Percentiles rank a stretch among this genome's conserved stretches.
Conservation (phyloP, 2,113 vertebrate species). For the Poecile atricapillus region DNA sequence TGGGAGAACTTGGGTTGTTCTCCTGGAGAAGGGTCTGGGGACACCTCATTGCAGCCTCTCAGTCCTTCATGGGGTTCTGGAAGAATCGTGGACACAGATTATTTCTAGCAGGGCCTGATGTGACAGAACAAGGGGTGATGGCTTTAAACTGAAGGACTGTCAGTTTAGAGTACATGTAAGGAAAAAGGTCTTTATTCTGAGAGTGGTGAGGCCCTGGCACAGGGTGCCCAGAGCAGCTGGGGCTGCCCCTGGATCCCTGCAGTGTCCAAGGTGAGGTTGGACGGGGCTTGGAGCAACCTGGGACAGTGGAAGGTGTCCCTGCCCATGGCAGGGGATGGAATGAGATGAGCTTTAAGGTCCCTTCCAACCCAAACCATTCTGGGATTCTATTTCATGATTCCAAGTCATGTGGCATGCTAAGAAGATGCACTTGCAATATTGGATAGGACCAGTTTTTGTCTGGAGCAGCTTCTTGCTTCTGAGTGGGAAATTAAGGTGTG, state of each 20-base stretch:
- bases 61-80: neutral
- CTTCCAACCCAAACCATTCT: neutral
- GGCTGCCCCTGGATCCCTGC: neutral
- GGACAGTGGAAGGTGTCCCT: rapidly evolving
- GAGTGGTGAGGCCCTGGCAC: neutral
- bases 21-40: neutral
- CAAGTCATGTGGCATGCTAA: rapidly evolving
- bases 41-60: neutral
- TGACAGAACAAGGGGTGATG: neutral
- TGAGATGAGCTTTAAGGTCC: neutral
- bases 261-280: rapidly evolving
- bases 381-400: neutral
- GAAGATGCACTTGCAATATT: neutral
- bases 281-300: neutral
- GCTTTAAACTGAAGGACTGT: neutral
- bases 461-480: neutral
- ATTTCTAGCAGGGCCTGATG: neutral
- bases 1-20: neutral
- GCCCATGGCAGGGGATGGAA: neutral
- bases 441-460: neutral
- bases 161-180: neutral
- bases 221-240: rapidly evolving
- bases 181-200: neutral
- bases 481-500: neutral
- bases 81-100: neutral